Evolutionary conservation across 1,140 invertebrate species (phyloP).

Genomic region (Lordiphosa collinella): DNA sequence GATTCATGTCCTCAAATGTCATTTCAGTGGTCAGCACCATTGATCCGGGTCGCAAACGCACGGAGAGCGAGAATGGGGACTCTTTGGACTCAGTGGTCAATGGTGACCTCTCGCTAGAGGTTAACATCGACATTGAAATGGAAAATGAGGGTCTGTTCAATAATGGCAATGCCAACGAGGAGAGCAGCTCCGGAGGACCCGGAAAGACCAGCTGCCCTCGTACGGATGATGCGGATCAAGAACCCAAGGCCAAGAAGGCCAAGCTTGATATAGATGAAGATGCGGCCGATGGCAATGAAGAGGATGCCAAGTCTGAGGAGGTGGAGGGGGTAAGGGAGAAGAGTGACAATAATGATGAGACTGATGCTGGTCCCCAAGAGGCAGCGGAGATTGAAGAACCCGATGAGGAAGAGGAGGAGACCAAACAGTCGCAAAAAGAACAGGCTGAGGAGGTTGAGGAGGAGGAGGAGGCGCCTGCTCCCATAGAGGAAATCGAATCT

Average conservation of each 20-base stretch:
- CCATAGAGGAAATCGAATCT: slow-evolving; percentile 2
- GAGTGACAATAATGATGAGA: slow-evolving; percentile 29
- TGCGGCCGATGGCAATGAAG: slow-evolving; percentile 24
- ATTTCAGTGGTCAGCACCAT: slow-evolving; percentile 92
- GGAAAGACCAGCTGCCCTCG: slow-evolving; percentile 49
- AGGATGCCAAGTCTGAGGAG: slow-evolving; percentile 6
- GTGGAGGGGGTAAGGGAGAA: slow-evolving; percentile 16
- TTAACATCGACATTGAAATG: slow-evolving; percentile 86
- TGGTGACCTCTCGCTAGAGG: slow-evolving; percentile 83
- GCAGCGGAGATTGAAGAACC: slow-evolving; percentile 50
- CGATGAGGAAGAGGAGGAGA: slow-evolving; percentile 45
- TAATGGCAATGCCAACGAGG: slow-evolving; percentile 58
- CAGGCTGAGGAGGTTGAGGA: background rate
- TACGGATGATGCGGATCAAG: slow-evolving; percentile 35
- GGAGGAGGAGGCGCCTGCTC: background rate
- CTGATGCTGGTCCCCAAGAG: slow-evolving; percentile 30
- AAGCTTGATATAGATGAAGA: slow-evolving; percentile 62
- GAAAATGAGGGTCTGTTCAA: slow-evolving; percentile 83
- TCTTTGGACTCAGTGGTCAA: slow-evolving; percentile 82
- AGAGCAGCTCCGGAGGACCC: slow-evolving; percentile 13
- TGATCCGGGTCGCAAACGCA: slow-evolving; percentile 87
- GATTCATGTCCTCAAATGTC: background rate
- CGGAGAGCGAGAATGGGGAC: slow-evolving; percentile 85
- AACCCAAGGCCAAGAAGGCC: slow-evolving; percentile 71
- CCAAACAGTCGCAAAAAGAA: slow-evolving; percentile 35